phyloP scores from a whole-genome alignment of 2,888 invertebrate genomes.

The Eustalomyia histrio region DNA sequence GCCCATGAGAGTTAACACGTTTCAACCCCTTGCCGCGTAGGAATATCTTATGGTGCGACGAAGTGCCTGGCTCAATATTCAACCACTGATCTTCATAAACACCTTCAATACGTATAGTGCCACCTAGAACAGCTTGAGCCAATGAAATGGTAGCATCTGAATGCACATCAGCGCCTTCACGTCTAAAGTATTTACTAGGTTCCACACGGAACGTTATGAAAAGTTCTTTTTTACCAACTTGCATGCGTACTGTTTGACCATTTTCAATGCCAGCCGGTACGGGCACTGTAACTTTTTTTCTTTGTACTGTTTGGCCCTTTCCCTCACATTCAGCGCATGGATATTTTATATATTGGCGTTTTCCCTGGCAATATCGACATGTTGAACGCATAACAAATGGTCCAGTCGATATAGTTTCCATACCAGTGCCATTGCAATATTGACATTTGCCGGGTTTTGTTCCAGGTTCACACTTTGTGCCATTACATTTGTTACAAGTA shows the following conservation, averaged over 20 bases:
- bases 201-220: constrained; percentile 95
- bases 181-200: constrained; percentile 91
- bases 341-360: constrained; percentile 91
- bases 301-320: constrained; percentile 93
- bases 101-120: constrained; percentile 94
- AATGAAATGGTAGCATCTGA: constrained; percentile 95
- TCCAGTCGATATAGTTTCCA: constrained; percentile 94
- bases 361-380: constrained; percentile 94
- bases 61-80: constrained; percentile 93
- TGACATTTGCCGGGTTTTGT: constrained; percentile 93
- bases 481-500: constrained; percentile 93
- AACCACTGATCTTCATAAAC: constrained; percentile 96
- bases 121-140: constrained; percentile 95
- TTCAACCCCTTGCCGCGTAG: constrained; percentile 95
- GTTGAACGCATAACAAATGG: constrained; percentile 98
- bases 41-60: constrained; percentile 93
- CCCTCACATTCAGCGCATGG: constrained; percentile 96
- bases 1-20: constrained; percentile 92
- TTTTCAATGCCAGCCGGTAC: constrained; percentile 98
- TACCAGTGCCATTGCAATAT: constrained; percentile 97
- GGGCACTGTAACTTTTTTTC: constrained; percentile 93
- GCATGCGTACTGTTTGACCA: constrained; percentile 97
- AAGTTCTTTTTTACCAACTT: constrained; percentile 93
- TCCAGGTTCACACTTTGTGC: constrained; percentile 93
- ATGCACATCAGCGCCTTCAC: constrained; percentile 97